A percentile compares a stretch with the other conserved stretches of the same genome.
These are phyloP conservation scores for Mormyrops boulengeri DNA, from an alignment of 2,797 vertebrate genomes.

Conservation along the genomic window DNA sequence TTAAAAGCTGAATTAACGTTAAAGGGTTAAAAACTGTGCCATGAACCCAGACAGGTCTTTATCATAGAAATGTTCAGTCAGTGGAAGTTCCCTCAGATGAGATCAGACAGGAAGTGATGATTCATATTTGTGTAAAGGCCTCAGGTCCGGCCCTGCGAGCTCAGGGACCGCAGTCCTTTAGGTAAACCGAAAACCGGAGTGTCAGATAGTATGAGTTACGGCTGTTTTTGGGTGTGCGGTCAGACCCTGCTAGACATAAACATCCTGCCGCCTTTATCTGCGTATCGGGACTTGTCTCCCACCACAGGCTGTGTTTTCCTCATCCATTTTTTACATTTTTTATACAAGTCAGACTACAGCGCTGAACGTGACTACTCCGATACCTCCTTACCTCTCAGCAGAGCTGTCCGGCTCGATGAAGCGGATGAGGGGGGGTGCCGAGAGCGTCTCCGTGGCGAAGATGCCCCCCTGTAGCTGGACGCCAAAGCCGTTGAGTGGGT, in stretches of 20 bases:
- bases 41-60: not conserved
- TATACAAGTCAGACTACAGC: not conserved
- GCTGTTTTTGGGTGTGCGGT: not conserved
- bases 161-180: not conserved
- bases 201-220: not conserved
- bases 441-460: constrained; percentile 92
- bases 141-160: not conserved
- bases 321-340: not conserved
- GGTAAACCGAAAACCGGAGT: not conserved
- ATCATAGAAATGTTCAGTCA: not conserved
- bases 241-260: not conserved
- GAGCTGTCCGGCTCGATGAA: constrained; percentile 97
- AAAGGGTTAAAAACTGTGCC: not conserved
- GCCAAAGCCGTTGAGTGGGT: constrained; percentile 91
- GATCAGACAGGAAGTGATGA: not conserved
- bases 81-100: not conserved
- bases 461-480: constrained; percentile 97
- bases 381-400: constrained; percentile 82
- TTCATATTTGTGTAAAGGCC: not conserved
- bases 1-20: not conserved
- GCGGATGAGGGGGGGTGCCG: constrained; percentile 83
- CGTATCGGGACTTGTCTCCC: not conserved
- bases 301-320: not conserved
- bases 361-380: not conserved
- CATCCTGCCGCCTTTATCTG: not conserved